A percentile compares a stretch with the other conserved stretches of the same genome.
These are phyloP conservation scores for Diadegma fenestrale DNA, from an alignment of 2,888 invertebrate species.

Conservation along the genomic window DNA sequence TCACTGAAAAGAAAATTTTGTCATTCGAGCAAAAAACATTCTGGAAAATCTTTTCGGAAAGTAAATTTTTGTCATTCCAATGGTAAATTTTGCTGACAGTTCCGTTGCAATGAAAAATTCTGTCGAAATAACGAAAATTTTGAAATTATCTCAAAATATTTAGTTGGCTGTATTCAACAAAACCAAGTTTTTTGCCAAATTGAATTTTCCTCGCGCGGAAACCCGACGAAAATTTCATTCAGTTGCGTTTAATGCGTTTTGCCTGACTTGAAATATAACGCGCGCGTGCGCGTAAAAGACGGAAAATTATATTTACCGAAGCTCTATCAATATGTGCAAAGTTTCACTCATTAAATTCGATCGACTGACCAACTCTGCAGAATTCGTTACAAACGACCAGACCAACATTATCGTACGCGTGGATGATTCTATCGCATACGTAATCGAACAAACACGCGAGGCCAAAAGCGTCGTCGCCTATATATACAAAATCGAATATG, in stretches of 20 bases:
- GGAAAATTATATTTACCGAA: background rate
- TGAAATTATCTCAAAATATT: too few relatives aligned
- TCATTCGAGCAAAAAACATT: too few relatives aligned
- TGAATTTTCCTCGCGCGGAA: too few relatives aligned
- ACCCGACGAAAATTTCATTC: too few relatives aligned
- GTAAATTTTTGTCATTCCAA: too few relatives aligned
- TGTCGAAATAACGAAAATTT: too few relatives aligned
- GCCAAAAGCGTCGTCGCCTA: background rate
- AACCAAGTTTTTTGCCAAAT: too few relatives aligned
- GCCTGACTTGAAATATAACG: background rate
- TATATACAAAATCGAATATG: background rate
- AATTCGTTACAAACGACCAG: constrained; percentile 39
- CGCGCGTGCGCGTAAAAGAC: background rate
- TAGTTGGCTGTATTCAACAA: too few relatives aligned
- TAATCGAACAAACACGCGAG: constrained; percentile 33
- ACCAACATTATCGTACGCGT: constrained; percentile 38
- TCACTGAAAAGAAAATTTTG: too few relatives aligned
- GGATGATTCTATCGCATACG: constrained; percentile 48
- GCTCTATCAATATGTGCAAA: background rate
- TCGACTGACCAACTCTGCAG: constrained; percentile 9
- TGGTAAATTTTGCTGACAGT: too few relatives aligned
- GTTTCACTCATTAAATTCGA: constrained; percentile 13
- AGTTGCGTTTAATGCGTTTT: background rate
- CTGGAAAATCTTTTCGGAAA: too few relatives aligned
- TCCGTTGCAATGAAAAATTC: too few relatives aligned